These are phyloP conservation scores for Holothuria leucospilota DNA, from an alignment of 53 echinoderm and acorn worm genomes.

Conservation along the genomic window DNA sequence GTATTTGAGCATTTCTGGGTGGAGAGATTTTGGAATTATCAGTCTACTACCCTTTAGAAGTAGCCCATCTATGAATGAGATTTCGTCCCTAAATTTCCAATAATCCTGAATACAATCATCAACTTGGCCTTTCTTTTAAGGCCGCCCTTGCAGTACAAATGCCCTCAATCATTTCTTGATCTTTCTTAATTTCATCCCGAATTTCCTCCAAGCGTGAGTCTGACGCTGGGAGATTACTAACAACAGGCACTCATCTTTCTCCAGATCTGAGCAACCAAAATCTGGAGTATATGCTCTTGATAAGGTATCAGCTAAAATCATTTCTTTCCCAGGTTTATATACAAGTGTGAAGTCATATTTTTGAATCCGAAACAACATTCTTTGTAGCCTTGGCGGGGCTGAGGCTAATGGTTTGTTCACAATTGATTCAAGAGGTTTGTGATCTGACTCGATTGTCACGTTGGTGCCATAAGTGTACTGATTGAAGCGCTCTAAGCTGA, in stretches of 20 bases:
- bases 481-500: conserved; percentile 34
- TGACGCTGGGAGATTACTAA: conserved; percentile 55
- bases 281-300: conserved; percentile 13
- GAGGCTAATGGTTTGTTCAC: conserved; percentile 41
- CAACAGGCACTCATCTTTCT: conserved; percentile 11
- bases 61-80: conserved; percentile 37
- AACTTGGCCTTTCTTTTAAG: conserved; percentile 3
- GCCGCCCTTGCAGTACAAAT: conserved; percentile 56
- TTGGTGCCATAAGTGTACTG: conserved; percentile 22
- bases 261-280: not conserved
- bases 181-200: conserved; percentile 32
- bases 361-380: conserved; percentile 63
- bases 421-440: conserved; percentile 45
- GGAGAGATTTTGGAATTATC: conserved; percentile 57
- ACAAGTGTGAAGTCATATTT: too few species aligned
- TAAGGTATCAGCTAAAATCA: conserved; percentile 23
- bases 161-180: conserved; percentile 48
- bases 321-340: conserved; percentile 23
- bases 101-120: conserved; percentile 9
- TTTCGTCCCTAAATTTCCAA: conserved; percentile 50
- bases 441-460: conserved; percentile 19
- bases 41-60: conserved; percentile 61
- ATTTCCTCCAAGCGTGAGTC: conserved; percentile 57
- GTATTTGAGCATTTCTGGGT: conserved; percentile 43
- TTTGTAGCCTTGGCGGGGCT: conserved; percentile 66